These are phyloP conservation scores for Agapostemon virescens DNA, from an alignment of 2,888 invertebrate species.

Conservation along the genomic window DNA sequence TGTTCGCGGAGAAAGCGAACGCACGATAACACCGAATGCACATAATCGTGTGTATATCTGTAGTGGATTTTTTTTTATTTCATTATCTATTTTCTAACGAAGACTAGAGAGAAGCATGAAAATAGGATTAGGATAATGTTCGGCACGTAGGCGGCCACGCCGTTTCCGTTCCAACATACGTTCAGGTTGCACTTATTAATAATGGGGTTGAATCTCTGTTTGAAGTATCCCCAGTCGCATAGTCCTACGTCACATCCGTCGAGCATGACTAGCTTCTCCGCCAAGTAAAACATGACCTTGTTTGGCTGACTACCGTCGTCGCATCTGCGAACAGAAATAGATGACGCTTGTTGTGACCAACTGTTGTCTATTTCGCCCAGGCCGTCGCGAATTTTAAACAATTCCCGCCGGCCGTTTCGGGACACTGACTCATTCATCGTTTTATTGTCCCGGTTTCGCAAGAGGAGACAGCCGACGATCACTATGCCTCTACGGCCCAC, in stretches of 20 bases:
- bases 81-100: slow-evolving; percentile 27
- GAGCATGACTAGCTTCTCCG: slow-evolving; percentile 86
- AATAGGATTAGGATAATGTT: slow-evolving; percentile 43
- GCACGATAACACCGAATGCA: slow-evolving; percentile 8
- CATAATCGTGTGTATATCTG: neutral
- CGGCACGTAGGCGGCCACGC: slow-evolving; percentile 17
- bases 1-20: neutral
- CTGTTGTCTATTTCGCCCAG: neutral
- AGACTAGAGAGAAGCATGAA: slow-evolving; percentile 52
- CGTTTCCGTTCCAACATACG: slow-evolving; percentile 81
- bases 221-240: slow-evolving; percentile 88
- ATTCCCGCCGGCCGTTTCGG: neutral
- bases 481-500: neutral
- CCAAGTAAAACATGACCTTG: slow-evolving; percentile 86
- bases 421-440: neutral
- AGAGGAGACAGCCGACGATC: neutral
- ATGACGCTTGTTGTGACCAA: neutral
- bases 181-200: slow-evolving; percentile 83
- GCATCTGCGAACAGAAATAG: slow-evolving; percentile 81
- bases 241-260: slow-evolving; percentile 89
- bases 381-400: neutral
- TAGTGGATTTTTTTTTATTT: neutral
- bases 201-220: slow-evolving; percentile 82
- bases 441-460: neutral
- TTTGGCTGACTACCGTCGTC: slow-evolving; percentile 78